Evolutionary conservation across 2,888 invertebrate genomes (phyloP).

Genomic region (Lypha dubia): DNA sequence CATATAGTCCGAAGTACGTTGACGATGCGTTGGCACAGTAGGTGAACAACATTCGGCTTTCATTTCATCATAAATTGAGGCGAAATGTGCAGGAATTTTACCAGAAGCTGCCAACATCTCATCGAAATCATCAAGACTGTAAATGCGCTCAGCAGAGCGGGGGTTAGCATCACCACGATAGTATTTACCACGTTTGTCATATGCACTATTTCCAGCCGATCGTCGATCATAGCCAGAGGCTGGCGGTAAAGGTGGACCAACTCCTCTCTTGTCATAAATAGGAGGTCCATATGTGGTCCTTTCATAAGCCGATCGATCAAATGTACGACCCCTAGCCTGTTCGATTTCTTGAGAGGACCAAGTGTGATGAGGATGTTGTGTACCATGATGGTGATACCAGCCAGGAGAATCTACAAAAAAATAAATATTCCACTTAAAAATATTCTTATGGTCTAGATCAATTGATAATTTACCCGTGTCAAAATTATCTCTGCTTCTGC

Average conservation of each 20-base stretch:
- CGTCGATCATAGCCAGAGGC: conserved; percentile 79
- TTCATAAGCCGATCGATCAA: conserved; percentile 83
- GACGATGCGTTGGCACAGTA: conserved; percentile 65
- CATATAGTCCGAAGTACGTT: conserved; percentile 78
- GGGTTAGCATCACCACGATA: conserved; percentile 79
- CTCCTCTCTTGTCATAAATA: conserved; percentile 82
- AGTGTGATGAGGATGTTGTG: conserved; percentile 79
- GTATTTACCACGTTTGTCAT: conserved; percentile 81
- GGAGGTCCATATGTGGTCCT: conserved; percentile 83
- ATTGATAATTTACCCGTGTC: conserved; percentile 78
- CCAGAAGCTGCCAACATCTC: conserved; percentile 73
- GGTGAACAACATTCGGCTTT: conserved; percentile 72
- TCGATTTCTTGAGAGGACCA: conserved; percentile 83
- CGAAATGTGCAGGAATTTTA: conserved; percentile 70
- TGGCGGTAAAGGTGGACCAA: conserved; percentile 75
- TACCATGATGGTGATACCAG: conserved; percentile 79
- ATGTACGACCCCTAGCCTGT: conserved; percentile 79
- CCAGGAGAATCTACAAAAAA: conserved; percentile 80
- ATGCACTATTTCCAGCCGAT: conserved; percentile 74
- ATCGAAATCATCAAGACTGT: conserved; percentile 79
- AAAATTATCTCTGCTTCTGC: conserved; percentile 82
- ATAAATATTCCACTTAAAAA: neutral
- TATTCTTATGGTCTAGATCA: neutral
- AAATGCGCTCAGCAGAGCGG: conserved; percentile 79
- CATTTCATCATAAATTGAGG: conserved; percentile 68